Percentiles rank a stretch among this genome's conserved stretches.
These are phyloP conservation scores for Pseudococcus longispinus DNA, from an alignment of 2,888 invertebrate species.

Conservation along the genomic window DNA sequence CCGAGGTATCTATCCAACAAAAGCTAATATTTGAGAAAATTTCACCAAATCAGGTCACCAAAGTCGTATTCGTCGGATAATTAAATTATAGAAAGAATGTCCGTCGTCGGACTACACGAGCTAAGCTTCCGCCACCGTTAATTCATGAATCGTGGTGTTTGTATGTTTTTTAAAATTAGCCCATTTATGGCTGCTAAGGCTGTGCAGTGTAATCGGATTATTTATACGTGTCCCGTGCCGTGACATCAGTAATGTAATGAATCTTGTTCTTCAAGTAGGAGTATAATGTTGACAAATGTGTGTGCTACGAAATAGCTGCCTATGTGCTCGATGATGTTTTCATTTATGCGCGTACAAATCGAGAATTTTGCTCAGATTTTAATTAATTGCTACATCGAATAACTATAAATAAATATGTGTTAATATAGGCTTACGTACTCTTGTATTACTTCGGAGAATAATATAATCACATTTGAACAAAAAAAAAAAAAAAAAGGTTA, in stretches of 20 bases:
- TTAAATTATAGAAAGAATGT: slow-evolving; percentile 15
- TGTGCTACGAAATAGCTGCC: neutral
- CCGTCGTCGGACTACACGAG: neutral
- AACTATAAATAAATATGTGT: no score
- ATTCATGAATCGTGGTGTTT: neutral
- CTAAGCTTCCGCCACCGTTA: neutral
- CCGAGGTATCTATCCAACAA: neutral
- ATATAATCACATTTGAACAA: no score
- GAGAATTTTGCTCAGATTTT: no score
- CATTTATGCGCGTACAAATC: no score
- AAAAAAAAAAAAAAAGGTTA: no score
- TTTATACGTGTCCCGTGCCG: neutral
- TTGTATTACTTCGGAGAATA: no score
- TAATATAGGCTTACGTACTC: no score
- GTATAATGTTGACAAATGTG: neutral
- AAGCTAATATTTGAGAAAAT: neutral
- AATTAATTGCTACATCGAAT: no score
- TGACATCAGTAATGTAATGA: neutral
- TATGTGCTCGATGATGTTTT: no score
- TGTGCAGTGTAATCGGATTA: neutral
- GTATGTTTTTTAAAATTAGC: neutral
- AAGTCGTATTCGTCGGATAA: neutral
- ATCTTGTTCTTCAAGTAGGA: no score
- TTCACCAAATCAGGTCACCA: slow-evolving; percentile 43
- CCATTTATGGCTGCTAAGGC: neutral